Evolutionary conservation across 2,888 invertebrate species (phyloP).

Genomic region (Piscicola geometra): DNA sequence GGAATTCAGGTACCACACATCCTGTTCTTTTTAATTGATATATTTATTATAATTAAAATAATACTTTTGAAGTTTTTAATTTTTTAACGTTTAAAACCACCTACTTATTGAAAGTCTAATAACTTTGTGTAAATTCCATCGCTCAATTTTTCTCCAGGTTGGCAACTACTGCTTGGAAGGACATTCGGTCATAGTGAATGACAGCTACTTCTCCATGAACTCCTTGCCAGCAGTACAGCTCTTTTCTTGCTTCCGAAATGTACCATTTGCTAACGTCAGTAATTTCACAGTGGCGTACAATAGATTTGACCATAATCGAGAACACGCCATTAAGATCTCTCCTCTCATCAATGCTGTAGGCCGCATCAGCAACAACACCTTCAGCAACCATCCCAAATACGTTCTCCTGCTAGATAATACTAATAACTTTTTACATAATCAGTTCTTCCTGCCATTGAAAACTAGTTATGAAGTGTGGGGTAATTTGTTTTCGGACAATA

Average conservation of each 20-base stretch:
- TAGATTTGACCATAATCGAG: slow-evolving; percentile 48
- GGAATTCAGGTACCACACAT: slow-evolving; percentile 65
- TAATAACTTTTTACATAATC: slow-evolving; percentile 51
- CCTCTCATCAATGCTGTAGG: slow-evolving; percentile 55
- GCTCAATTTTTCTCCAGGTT: too few species aligned
- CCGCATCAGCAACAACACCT: slow-evolving; percentile 72
- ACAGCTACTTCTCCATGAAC: slow-evolving; percentile 83
- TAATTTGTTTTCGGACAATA: slow-evolving; percentile 84
- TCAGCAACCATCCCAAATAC: slow-evolving; percentile 75
- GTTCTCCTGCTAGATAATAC: slow-evolving; percentile 78
- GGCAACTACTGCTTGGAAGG: slow-evolving; percentile 70
- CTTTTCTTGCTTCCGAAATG: slow-evolving; percentile 71
- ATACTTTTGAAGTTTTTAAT: neutral
- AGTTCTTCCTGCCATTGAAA: slow-evolving; percentile 50
- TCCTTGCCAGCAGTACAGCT: slow-evolving; percentile 73
- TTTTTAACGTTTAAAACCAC: neutral
- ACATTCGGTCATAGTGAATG: slow-evolving; percentile 65
- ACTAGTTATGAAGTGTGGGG: slow-evolving; percentile 51
- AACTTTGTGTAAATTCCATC: too few species aligned
- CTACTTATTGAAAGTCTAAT: neutral
- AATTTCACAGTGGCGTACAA: slow-evolving; percentile 53
- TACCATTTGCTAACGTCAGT: slow-evolving; percentile 42
- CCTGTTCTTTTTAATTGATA: neutral
- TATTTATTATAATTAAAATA: neutral
- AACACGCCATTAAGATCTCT: slow-evolving; percentile 52